These are phyloP conservation scores for Gavialis gangeticus DNA, from an alignment of 2,113 vertebrate species.

Conservation along the genomic window DNA sequence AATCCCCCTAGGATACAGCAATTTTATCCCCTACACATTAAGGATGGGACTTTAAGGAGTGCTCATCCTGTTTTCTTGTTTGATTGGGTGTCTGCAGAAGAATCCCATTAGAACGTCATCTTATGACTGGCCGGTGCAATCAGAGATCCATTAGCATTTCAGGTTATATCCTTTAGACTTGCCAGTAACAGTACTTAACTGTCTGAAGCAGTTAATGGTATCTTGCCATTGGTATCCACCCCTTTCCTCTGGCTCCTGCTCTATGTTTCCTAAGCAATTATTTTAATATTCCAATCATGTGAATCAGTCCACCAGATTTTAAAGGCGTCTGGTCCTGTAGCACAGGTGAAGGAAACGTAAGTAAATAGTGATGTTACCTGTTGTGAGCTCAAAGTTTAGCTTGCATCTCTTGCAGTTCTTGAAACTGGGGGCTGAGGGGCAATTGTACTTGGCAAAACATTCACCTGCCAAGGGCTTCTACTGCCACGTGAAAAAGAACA, in stretches of 20 bases:
- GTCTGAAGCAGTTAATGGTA: background rate
- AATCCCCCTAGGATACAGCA: background rate
- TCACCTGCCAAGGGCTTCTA: background rate
- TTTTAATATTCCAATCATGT: accelerated
- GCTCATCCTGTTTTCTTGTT: background rate
- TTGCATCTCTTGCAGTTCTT: background rate
- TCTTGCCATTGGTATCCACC: background rate
- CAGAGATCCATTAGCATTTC: background rate
- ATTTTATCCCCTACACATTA: background rate
- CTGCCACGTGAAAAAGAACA: background rate
- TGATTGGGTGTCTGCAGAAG: background rate
- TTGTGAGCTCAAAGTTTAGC: accelerated
- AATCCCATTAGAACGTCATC: accelerated
- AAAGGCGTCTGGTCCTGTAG: background rate
- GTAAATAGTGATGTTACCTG: background rate
- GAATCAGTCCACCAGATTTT: background rate
- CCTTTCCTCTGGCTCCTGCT: background rate
- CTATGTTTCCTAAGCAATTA: background rate
- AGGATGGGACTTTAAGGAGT: background rate
- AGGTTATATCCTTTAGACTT: background rate
- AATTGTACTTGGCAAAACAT: accelerated
- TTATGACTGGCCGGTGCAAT: background rate
- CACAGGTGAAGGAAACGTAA: accelerated
- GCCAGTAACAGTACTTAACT: background rate
- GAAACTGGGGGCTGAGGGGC: background rate